Evolutionary conservation across 2,797 vertebrate genomes (phyloP).

Genomic region (Anomalospiza imberbis): DNA sequence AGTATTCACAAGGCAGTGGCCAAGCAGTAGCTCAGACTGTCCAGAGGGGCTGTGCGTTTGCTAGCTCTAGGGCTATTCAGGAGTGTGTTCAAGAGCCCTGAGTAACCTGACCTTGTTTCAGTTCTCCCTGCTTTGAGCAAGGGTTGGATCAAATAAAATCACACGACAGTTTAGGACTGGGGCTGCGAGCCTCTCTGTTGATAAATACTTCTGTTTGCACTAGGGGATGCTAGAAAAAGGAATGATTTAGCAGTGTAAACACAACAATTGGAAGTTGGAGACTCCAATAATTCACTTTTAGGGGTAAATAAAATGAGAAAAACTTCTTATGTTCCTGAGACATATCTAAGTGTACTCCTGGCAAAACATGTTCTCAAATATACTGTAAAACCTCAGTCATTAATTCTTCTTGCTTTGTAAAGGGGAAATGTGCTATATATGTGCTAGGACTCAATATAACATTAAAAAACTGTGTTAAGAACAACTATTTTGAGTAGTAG

Average conservation of each 20-base stretch:
- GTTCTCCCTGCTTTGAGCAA: neutral
- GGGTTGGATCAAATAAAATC: neutral
- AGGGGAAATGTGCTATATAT: neutral
- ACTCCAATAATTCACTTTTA: neutral
- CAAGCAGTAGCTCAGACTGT: neutral
- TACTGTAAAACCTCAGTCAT: neutral
- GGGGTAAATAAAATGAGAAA: neutral
- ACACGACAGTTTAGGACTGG: neutral
- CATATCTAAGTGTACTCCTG: neutral
- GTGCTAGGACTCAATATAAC: neutral
- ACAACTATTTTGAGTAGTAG: neutral
- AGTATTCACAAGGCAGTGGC: neutral
- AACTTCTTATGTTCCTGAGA: neutral
- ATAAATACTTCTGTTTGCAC: neutral
- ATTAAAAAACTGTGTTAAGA: neutral
- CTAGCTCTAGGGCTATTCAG: neutral
- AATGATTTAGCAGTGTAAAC: neutral
- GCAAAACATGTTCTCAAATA: neutral
- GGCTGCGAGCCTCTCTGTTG: neutral
- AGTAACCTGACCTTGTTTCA: neutral
- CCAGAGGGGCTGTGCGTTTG: neutral
- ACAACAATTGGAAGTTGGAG: neutral
- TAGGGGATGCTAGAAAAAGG: neutral
- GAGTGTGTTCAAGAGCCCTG: neutral
- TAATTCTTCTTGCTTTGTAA: neutral